Percentiles rank a stretch among this genome's conserved stretches.
Conservation (phyloP, 2,797 vertebrate genomes). For the Hippopotamyrus pictus region DNA sequence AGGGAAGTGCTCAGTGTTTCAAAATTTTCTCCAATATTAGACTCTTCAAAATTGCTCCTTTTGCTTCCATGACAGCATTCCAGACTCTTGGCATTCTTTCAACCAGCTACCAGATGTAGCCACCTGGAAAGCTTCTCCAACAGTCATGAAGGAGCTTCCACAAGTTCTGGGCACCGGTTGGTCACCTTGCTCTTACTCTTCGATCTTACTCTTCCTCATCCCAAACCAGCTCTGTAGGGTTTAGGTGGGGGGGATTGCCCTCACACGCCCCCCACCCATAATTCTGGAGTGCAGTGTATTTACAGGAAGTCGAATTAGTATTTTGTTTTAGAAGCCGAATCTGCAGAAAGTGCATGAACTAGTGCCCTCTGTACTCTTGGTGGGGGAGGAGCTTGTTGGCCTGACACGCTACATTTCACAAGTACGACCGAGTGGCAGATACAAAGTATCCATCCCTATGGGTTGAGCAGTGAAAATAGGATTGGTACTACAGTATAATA, state of each 20-base stretch:
- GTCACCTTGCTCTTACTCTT: neutral
- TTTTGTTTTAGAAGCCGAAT: conserved; percentile 2
- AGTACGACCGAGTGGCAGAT: neutral
- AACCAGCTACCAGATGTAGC: neutral
- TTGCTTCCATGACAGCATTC: neutral
- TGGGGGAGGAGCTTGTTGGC: neutral
- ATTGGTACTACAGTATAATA: neutral
- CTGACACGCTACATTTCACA: neutral
- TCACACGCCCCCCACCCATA: neutral
- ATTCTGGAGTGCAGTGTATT: neutral
- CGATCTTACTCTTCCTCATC: neutral
- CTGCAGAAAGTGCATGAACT: neutral
- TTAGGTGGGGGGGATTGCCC: neutral
- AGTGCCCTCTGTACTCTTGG: neutral
- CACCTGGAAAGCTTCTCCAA: neutral
- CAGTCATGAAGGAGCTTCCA: neutral
- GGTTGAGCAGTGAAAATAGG: neutral
- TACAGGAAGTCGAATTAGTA: neutral
- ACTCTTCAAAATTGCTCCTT: neutral
- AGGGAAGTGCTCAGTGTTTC: neutral
- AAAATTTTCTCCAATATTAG: neutral
- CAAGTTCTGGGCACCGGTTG: neutral
- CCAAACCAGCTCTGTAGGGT: neutral
- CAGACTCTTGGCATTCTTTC: neutral
- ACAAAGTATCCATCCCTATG: neutral